A percentile compares a stretch with the other conserved stretches of the same genome.
phyloP scores from a whole-genome alignment of 2,797 vertebrate species.

The Helicolenus hilgendorfi region DNA sequence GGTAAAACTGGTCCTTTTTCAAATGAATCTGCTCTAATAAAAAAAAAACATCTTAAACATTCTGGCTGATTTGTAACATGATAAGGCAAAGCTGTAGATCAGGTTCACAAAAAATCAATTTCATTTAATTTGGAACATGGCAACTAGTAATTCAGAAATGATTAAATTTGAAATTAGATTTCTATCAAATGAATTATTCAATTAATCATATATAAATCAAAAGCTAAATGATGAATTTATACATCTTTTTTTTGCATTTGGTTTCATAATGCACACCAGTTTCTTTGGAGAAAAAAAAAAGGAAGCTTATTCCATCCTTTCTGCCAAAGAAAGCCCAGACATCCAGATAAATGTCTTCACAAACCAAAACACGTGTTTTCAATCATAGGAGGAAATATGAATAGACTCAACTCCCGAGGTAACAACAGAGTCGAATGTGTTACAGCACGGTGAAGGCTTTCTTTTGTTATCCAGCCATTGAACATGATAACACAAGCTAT shows the following conservation, averaged over 20 bases:
- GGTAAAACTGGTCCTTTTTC: not conserved
- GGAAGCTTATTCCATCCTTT: slow-evolving; percentile 59
- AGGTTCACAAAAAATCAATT: slow-evolving; percentile 1
- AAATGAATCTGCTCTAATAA: not conserved
- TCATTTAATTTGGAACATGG: not conserved
- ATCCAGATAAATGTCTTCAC: slow-evolving; percentile 76
- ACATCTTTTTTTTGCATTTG: not conserved
- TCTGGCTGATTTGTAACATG: not conserved
- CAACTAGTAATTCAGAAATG: slow-evolving; percentile 17
- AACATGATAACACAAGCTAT: slow-evolving; percentile 79
- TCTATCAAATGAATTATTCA: slow-evolving; percentile 5
- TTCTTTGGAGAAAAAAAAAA: not conserved
- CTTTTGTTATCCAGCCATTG: slow-evolving; percentile 74
- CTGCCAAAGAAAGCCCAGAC: slow-evolving; percentile 63
- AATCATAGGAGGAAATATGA: slow-evolving; percentile 86
- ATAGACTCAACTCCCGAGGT: slow-evolving; percentile 90
- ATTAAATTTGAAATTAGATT: slow-evolving; percentile 25
- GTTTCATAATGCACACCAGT: slow-evolving; percentile 21
- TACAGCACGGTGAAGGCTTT: slow-evolving; percentile 87
- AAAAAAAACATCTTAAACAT: not conserved
- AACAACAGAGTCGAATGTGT: slow-evolving; percentile 86
- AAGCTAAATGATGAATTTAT: slow-evolving; percentile 13
- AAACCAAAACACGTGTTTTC: slow-evolving; percentile 89
- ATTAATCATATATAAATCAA: slow-evolving; percentile 13
- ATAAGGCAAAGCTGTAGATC: not conserved